These are phyloP conservation scores for Gerris lacustris DNA, from an alignment of 2,888 invertebrate genomes.

Conservation along the genomic window DNA sequence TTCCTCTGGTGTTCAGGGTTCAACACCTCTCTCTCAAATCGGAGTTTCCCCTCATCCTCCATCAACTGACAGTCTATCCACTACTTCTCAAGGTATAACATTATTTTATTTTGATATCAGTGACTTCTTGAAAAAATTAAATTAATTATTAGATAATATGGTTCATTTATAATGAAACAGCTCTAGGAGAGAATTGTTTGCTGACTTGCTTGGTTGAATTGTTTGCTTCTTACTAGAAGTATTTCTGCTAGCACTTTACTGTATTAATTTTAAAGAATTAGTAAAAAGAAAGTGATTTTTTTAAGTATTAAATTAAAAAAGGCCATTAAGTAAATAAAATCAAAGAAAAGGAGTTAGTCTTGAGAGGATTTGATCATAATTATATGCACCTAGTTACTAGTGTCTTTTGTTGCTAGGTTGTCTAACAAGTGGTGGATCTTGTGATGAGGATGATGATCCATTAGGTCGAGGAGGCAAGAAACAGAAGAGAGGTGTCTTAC, in stretches of 20 bases:
- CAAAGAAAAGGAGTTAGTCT: no score
- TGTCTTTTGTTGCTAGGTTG: neutral
- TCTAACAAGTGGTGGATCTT: conserved; percentile 45
- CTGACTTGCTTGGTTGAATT: no score
- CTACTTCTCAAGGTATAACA: conserved; percentile 36
- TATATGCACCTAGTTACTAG: no score
- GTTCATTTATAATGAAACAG: no score
- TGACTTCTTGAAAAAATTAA: neutral
- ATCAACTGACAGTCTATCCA: conserved; percentile 38
- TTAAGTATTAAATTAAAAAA: no score
- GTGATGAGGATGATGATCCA: conserved; percentile 36
- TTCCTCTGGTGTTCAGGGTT: conserved; percentile 55
- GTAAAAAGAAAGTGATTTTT: no score
- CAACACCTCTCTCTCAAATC: conserved; percentile 76
- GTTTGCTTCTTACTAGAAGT: no score
- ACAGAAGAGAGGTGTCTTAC: conserved; percentile 80
- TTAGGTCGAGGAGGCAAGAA: conserved; percentile 41
- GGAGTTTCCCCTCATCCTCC: conserved; percentile 57
- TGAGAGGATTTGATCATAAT: no score
- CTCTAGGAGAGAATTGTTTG: no score
- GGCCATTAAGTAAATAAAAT: no score
- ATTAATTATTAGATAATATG: neutral
- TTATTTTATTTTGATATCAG: neutral
- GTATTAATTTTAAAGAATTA: no score
- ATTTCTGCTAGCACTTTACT: no score